phyloP scores from a whole-genome alignment of 1,140 invertebrate species.

The Papilio polyxenes region DNA sequence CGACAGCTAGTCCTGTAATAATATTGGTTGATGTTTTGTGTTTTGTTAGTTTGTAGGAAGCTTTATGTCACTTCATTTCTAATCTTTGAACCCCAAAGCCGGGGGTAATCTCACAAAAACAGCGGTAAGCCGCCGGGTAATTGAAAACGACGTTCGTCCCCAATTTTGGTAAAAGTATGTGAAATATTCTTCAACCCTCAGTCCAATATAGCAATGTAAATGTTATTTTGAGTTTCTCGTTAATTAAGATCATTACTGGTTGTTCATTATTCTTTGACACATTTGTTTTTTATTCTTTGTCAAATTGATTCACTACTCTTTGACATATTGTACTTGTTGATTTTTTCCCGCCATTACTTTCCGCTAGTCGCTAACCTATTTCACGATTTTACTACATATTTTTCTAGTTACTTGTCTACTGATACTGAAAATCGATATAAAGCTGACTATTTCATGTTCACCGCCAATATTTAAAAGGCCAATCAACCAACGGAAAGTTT shows the following conservation, averaged over 20 bases:
- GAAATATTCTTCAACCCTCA: background rate
- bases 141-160: slow-evolving; percentile 3
- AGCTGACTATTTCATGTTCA: no score
- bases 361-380: no score
- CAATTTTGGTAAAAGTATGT: slow-evolving; percentile 16
- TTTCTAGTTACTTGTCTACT: no score
- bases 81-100: slow-evolving; percentile 3
- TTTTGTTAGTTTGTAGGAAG: background rate
- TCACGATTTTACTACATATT: no score
- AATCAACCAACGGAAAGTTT: slow-evolving; percentile 2
- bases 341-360: no score
- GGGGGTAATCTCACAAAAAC: slow-evolving; percentile 19
- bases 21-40: background rate
- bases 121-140: slow-evolving; percentile 19
- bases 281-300: background rate
- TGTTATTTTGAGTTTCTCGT: background rate
- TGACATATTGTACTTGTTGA: no score
- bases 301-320: background rate
- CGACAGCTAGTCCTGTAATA: no score
- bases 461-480: background rate
- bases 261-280: background rate
- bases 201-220: slow-evolving; percentile 14
- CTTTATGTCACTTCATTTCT: slow-evolving; percentile 12
- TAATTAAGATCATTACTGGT: background rate
- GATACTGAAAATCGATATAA: no score